phyloP scores from a whole-genome alignment of 2,888 invertebrate genomes.

The Prostheceraeus crozeri region DNA sequence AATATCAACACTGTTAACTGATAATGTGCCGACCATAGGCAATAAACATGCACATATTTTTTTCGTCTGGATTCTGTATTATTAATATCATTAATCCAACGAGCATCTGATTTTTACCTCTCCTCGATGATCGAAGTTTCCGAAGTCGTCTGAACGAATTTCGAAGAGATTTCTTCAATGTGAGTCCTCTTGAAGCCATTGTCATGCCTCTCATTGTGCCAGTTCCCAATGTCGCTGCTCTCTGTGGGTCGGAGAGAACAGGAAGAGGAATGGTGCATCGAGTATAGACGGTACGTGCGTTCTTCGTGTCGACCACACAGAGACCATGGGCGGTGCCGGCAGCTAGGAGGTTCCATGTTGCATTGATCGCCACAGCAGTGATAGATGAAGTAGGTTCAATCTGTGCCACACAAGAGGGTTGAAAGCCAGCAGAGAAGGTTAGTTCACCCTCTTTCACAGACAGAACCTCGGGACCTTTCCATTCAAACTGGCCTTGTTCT shows the following conservation, averaged over 20 bases:
- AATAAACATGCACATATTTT: no score
- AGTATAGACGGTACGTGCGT: no score
- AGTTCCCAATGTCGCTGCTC: no score
- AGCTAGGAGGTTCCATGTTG: slow-evolving; percentile 17
- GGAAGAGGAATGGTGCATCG: no score
- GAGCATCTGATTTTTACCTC: background rate
- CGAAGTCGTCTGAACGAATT: slow-evolving; percentile 15
- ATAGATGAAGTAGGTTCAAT: slow-evolving; percentile 12
- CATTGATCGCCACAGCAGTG: slow-evolving; percentile 25
- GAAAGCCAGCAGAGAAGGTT: slow-evolving; percentile 7
- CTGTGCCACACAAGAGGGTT: background rate
- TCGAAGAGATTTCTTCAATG: slow-evolving; percentile 5
- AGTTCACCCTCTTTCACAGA: slow-evolving; percentile 5
- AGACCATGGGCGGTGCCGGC: slow-evolving; percentile 25
- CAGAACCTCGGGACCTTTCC: slow-evolving; percentile 17
- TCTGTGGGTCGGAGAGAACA: no score
- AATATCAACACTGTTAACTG: no score
- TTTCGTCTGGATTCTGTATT: no score
- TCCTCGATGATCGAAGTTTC: background rate
- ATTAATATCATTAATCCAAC: no score
- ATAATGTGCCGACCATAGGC: no score
- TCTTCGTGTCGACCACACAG: slow-evolving; percentile 12
- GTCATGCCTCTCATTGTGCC: no score
- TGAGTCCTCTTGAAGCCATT: slow-evolving; percentile 22
- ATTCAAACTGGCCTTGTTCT: slow-evolving; percentile 1